A percentile compares a stretch with the other conserved stretches of the same genome.
These are phyloP conservation scores for Bombyx mandarina DNA, from an alignment of 1,140 invertebrate species.

Conservation along the genomic window DNA sequence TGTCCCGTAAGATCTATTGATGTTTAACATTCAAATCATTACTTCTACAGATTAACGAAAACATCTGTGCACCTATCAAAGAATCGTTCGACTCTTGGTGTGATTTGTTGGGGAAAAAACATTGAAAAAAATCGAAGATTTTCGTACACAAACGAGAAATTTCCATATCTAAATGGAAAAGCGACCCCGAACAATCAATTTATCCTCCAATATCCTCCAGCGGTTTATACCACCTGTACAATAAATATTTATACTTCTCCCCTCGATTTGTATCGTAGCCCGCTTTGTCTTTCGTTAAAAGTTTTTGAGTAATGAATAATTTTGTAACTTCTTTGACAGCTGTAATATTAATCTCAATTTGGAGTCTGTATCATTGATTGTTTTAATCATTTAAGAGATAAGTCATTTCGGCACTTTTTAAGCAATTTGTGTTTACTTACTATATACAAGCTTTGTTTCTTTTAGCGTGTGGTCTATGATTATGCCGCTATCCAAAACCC, in stretches of 20 bases:
- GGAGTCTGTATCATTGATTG: no score
- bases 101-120: constrained; percentile 59
- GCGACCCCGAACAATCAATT: constrained; percentile 69
- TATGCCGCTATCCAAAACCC: no score
- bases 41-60: no score
- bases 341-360: neutral
- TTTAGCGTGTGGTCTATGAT: no score
- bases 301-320: constrained; percentile 10
- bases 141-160: constrained; percentile 67
- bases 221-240: constrained; percentile 69
- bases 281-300: constrained; percentile 19
- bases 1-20: no score
- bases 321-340: neutral
- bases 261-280: constrained; percentile 48
- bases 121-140: constrained; percentile 60
- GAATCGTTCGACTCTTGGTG: constrained; percentile 31
- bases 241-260: constrained; percentile 68
- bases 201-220: constrained; percentile 66
- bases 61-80: constrained; percentile 8
- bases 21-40: no score
- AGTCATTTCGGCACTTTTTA: no score
- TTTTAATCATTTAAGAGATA: no score
- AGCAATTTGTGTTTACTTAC: no score
- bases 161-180: constrained; percentile 71
- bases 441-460: no score